Conservation (phyloP, 2,888 invertebrate genomes). For the Aleiodes alternator region DNA sequence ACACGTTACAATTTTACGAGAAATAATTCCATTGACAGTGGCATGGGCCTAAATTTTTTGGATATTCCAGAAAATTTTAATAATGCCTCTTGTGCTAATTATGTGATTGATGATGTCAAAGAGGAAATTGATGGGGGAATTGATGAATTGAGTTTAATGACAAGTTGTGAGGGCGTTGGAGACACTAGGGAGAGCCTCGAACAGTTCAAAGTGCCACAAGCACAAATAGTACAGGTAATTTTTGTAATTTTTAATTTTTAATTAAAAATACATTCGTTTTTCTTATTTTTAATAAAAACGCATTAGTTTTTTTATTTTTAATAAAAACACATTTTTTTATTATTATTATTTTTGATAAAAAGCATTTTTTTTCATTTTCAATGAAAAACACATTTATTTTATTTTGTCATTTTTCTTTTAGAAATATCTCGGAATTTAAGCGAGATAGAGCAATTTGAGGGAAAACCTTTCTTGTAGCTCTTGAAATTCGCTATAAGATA, state of each 20-base stretch:
- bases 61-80: conserved; percentile 21
- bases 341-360: neutral
- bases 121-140: neutral
- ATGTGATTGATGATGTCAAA: too few relatives aligned
- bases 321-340: too few relatives aligned
- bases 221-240: neutral
- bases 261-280: too few relatives aligned
- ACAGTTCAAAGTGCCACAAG: conserved; percentile 3
- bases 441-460: too few relatives aligned
- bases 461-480: too few relatives aligned
- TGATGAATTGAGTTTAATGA: neutral
- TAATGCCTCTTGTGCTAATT: neutral
- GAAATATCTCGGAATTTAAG: neutral
- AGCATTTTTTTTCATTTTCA: neutral
- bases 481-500: too few relatives aligned
- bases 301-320: neutral
- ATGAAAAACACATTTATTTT: neutral
- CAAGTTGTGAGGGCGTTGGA: neutral
- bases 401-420: neutral
- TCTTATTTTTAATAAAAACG: neutral
- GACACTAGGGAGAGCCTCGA: neutral
- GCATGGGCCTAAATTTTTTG: conserved; percentile 51
- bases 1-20: conserved; percentile 62
- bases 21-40: conserved; percentile 52
- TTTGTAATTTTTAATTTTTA: too few relatives aligned